Evolutionary conservation across 23 tunicate species (phyloP).

Genomic region (Trididemnum nubilum): DNA sequence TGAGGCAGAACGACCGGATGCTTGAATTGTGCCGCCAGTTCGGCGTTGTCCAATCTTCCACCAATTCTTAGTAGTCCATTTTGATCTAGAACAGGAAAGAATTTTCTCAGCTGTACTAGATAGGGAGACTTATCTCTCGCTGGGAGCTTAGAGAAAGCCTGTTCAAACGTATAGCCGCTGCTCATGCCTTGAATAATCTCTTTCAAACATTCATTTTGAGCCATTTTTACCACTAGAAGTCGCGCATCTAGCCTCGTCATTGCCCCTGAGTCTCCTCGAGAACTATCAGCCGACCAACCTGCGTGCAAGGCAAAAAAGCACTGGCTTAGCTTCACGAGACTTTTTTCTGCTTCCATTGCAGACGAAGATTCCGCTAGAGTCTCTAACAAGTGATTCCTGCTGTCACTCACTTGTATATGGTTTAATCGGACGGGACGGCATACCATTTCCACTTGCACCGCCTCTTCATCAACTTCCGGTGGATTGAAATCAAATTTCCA

Average conservation of each 20-base stretch:
- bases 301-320: background rate
- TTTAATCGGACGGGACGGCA: background rate
- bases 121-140: background rate
- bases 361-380: background rate
- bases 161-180: background rate
- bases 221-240: background rate
- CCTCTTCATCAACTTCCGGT: background rate
- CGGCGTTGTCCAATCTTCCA: slow-evolving; percentile 27
- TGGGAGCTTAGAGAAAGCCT: background rate
- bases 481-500: background rate
- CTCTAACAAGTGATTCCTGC: background rate
- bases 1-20: slow-evolving; percentile 22
- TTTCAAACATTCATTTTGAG: background rate
- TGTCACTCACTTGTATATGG: background rate
- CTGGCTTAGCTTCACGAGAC: background rate
- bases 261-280: no score
- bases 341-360: slow-evolving; percentile 3
- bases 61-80: slow-evolving; percentile 17
- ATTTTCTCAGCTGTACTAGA: background rate
- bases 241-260: background rate
- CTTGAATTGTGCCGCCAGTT: background rate
- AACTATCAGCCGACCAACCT: no score
- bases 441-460: background rate
- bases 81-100: background rate
- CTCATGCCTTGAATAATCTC: background rate